Evolutionary conservation across 2,113 vertebrate genomes (phyloP).

Genomic region (Ictidomys tridecemlineatus): DNA sequence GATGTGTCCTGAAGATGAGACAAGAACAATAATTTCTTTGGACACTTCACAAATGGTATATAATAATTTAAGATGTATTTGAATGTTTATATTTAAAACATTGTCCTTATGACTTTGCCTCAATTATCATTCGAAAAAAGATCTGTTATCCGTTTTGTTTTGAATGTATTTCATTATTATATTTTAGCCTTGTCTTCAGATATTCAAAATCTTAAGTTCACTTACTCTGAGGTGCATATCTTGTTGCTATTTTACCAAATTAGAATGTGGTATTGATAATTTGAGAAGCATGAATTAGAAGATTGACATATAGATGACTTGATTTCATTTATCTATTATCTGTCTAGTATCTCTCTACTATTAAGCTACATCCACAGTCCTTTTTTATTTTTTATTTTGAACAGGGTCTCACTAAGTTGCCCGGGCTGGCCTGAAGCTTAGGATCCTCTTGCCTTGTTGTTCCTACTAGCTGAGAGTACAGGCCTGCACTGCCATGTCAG

Average conservation of each 20-base stretch:
- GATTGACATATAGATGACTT: neutral
- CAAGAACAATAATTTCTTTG: conserved; percentile 95
- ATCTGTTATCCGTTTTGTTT: neutral
- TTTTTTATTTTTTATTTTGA: too few relatives aligned
- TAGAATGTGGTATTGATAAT: conserved; percentile 40
- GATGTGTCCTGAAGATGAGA: conserved; percentile 96
- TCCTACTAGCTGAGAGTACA: too few relatives aligned
- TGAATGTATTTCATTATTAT: neutral
- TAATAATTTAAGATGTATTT: conserved; percentile 65
- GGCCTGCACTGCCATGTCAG: too few relatives aligned
- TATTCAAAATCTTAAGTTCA: conserved; percentile 1
- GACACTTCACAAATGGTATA: conserved; percentile 99
- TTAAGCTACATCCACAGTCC: too few relatives aligned
- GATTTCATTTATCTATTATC: neutral
- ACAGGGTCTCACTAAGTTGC: too few relatives aligned
- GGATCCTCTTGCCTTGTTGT: too few relatives aligned
- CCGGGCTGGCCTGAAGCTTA: too few relatives aligned
- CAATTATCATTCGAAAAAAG: conserved; percentile 46
- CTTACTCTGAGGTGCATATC: neutral
- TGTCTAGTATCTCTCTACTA: too few relatives aligned
- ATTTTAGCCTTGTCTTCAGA: conserved; percentile 39
- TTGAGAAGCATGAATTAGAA: conserved; percentile 43
- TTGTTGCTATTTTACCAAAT: conserved; percentile 32
- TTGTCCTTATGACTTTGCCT: neutral
- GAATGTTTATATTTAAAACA: neutral